Percentiles rank a stretch among this genome's conserved stretches.
Conservation (phyloP, 2,888 invertebrate species). For the Brachyptera risi region DNA sequence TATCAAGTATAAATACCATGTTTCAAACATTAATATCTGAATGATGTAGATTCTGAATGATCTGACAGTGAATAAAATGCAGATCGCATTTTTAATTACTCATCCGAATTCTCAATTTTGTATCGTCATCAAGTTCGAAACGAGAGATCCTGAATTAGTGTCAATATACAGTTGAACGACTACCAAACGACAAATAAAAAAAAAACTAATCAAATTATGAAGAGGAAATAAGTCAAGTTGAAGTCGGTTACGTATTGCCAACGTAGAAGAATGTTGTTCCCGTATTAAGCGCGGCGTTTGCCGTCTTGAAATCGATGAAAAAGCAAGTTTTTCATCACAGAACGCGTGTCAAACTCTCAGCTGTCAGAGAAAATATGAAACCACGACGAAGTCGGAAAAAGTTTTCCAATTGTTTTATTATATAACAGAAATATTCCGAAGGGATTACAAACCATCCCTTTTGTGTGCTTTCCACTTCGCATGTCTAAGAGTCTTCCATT, state of each 20-base stretch:
- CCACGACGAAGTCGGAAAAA: conserved; percentile 12
- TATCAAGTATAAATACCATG: too few relatives aligned
- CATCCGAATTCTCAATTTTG: too few relatives aligned
- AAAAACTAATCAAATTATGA: conserved; percentile 16
- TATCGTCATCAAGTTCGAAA: too few relatives aligned
- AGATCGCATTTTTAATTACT: too few relatives aligned
- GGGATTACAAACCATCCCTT: not conserved
- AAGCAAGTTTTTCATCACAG: conserved; percentile 8
- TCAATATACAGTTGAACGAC: conserved; percentile 3
- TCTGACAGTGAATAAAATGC: too few relatives aligned
- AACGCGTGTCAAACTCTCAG: conserved; percentile 9
- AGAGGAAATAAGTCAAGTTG: too few relatives aligned
- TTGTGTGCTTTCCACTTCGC: not conserved
- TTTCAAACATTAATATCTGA: too few relatives aligned
- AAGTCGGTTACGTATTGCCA: too few relatives aligned
- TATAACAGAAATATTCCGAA: not conserved
- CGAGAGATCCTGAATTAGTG: too few relatives aligned
- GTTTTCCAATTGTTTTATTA: conserved; percentile 8
- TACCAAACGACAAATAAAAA: not conserved
- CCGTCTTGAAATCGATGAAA: conserved; percentile 7
- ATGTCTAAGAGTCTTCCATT: not conserved
- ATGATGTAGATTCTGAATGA: too few relatives aligned
- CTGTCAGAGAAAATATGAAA: conserved; percentile 20
- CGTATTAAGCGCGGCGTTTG: not conserved
- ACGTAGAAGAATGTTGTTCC: conserved; percentile 8